Base-by-base conservation (phyloP, 2,113 vertebrate species). In the Ceuthmochares aereus region DNA sequence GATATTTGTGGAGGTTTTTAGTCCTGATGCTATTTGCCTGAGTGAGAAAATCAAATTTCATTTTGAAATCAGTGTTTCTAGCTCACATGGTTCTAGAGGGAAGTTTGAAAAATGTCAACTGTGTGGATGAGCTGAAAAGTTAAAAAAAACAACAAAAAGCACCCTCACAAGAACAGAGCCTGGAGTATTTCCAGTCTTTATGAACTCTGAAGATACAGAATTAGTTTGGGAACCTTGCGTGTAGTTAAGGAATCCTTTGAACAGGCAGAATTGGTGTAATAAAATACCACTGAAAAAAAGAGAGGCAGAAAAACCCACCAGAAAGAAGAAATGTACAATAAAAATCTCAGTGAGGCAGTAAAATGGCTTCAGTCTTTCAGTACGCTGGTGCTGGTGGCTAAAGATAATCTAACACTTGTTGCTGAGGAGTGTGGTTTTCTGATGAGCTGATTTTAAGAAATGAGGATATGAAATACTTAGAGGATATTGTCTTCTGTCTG, bases 351-450 rank as follows among this genome's bases (percentile, higher is more conserved):
- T 12, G 32, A 84, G 37, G 73, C 79, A 74, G 75, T 93, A 88
- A 95, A 92, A 93, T 94, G 1, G 82, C 80, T 95, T 86, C 79
- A 84, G 66, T 75, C 88, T 90, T 92, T 59, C 60, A 49, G 49
- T 58, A 37, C 0, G 0, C 49, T 84, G 52, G 54, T 89, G 66
- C 58, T 95, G 94, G 84, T 96, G 54, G 69, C 88, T 94, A 25
- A 75, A 97, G 93, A 92, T 96, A 97, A 95, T 96, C 90, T 93
- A 77, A 85, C 95, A 97, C 93, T 96, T 97, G 96, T 96, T 96
- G 93, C 92, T 90, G 92, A 90, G 86, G 90, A 96, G 86, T 75
- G 88, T 92, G 86, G 86, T 90, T 97, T 96, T 96, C 96, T 96
- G 90, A 96, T 96, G 92, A 96, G 88, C 88, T 95, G 96, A 95